Base-by-base conservation (phyloP, 2,797 vertebrate species). In the Oryzias dopingdopingensis region DNA sequence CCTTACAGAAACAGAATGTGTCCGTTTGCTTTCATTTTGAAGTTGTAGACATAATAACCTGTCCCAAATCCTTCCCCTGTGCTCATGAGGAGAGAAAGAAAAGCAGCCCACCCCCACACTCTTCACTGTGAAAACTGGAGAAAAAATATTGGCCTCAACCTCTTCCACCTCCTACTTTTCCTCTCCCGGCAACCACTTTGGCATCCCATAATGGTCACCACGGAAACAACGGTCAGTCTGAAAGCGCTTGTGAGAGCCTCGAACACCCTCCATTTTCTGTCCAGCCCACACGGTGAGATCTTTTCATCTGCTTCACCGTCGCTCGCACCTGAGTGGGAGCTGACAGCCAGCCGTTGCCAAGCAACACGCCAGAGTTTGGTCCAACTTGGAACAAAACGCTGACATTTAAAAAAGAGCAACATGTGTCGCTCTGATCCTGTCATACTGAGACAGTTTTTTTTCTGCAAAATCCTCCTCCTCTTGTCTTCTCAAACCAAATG, bases 181-280 rank as follows among this genome's bases (percentile, higher is more conserved):
- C 59, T 75, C 72, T 64, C 76, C 49, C 62, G 16, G 71, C 75
- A 77, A 80, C 72, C 59, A 8, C 56, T 54, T 78, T 80, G 82
- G 79, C 79, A 80, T 83, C 77, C 67, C 52, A n/a, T 62, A 56
- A 59, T 68, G 49, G 70, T 87, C 58, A n/a, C 82, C 77, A 74
- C 80, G 82, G 85, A 73, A 80, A 89, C 83, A 1, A n/a, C 48
- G 18, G 45, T 72, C 53, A 20, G 49, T 58, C 54, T 62, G 62
- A 13, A 67, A 70, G 60, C 18, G 67, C 65, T 51, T 74, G 67
- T 42, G 46, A 32, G 53, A 56, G 37, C 44, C 44, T 45, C 10
- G 6, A 44, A 8, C 43, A 6, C 43, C 7, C 15, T 17, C n/a
- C 43, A 18, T 42, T n/a, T n/a, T 15, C 16, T 42, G 4, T 15